Evolutionary conservation across 1,140 invertebrate species (phyloP).

Genomic region (Lucilia cuprina): DNA sequence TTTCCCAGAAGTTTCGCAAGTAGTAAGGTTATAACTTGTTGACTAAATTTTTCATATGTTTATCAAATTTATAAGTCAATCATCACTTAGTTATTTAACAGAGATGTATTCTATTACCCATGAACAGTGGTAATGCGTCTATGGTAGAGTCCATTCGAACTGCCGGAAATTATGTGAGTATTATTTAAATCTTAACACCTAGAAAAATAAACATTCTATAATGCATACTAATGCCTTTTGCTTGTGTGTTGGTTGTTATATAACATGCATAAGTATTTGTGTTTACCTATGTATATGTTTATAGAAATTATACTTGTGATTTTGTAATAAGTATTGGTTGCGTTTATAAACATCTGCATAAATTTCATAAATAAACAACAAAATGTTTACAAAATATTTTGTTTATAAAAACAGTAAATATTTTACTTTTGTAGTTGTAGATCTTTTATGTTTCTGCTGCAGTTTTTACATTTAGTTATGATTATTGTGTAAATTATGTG

Average conservation of each 20-base stretch:
- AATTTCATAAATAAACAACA: neutral
- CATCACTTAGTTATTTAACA: no score
- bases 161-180: neutral
- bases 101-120: no score
- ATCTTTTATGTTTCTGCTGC: no score
- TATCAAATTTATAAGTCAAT: no score
- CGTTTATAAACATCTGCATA: neutral
- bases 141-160: no score
- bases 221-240: neutral
- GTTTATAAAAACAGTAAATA: neutral
- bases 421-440: neutral
- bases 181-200: conserved; percentile 5
- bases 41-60: no score
- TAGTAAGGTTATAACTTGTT: no score
- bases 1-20: no score
- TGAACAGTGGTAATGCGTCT: no score
- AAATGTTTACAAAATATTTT: neutral
- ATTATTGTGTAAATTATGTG: no score
- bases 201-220: neutral
- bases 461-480: no score
- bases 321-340: neutral
- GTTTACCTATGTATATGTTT: neutral
- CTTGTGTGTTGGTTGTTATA: neutral
- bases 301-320: neutral
- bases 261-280: neutral